Evolutionary conservation across 53 echinoderm and acorn worm species (phyloP).

Genomic region (Paelopatides confundens): DNA sequence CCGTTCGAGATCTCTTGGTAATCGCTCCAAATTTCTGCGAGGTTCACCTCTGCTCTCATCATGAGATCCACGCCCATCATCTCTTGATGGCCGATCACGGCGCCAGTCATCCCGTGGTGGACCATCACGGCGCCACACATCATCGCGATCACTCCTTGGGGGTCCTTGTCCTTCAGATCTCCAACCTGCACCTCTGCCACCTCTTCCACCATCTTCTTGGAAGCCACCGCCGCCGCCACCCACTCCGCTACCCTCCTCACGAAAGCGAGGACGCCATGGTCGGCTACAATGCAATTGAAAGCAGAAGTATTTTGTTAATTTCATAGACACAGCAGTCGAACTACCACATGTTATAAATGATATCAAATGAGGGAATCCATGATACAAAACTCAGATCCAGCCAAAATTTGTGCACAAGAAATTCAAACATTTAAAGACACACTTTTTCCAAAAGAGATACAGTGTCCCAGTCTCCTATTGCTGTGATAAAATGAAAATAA

Average conservation of each 20-base stretch:
- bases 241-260: neutral
- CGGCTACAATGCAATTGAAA: neutral
- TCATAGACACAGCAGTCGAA: neutral
- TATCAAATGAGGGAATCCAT: too few species aligned
- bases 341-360: neutral
- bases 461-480: too few species aligned
- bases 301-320: neutral
- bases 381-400: too few species aligned
- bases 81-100: neutral
- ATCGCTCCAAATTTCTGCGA: neutral
- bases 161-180: neutral
- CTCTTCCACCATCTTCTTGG: neutral
- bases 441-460: neutral
- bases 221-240: neutral
- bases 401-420: too few species aligned
- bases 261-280: slow-evolving; percentile 34
- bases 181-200: neutral
- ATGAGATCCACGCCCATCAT: neutral
- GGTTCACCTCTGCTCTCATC: neutral
- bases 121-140: slow-evolving; percentile 12
- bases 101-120: slow-evolving; percentile 18
- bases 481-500: too few species aligned
- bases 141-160: slow-evolving; percentile 20
- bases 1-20: neutral
- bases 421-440: neutral